These are phyloP conservation scores for Epirrita christyi DNA, from an alignment of 2,888 invertebrate species.

Conservation along the genomic window DNA sequence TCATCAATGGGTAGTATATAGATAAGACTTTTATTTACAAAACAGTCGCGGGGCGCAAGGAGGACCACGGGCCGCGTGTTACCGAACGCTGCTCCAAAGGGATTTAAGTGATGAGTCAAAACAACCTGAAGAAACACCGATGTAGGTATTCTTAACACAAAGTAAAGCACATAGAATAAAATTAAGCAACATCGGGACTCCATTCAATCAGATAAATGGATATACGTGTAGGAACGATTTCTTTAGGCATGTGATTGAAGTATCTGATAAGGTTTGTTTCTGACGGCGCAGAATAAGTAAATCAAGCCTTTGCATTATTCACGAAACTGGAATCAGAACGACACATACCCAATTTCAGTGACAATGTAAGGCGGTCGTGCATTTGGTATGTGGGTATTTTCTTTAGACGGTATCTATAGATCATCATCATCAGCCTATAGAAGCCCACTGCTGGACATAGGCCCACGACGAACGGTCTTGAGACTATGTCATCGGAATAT, in stretches of 20 bases:
- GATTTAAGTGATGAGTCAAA: too few species aligned
- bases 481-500: too few species aligned
- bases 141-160: background rate
- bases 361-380: constrained; percentile 26
- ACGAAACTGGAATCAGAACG: constrained; percentile 37
- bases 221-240: constrained; percentile 33
- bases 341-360: constrained; percentile 33
- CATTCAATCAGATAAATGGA: constrained; percentile 38
- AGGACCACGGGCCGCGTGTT: too few species aligned
- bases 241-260: constrained; percentile 36
- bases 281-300: constrained; percentile 38
- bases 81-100: too few species aligned
- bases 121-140: background rate
- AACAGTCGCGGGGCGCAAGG: too few species aligned
- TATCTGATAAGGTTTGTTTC: constrained; percentile 34
- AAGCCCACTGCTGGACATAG: too few species aligned
- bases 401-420: constrained; percentile 9
- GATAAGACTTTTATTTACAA: too few species aligned
- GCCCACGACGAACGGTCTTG: too few species aligned
- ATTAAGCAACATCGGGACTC: constrained; percentile 23
- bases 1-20: too few species aligned
- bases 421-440: too few species aligned
- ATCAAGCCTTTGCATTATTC: constrained; percentile 42
- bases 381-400: constrained; percentile 15
- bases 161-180: constrained; percentile 20